Percentiles rank a stretch among this genome's conserved stretches.
These are phyloP conservation scores for Dermolepida albohirtum DNA, from an alignment of 2,888 invertebrate genomes.

Conservation along the genomic window DNA sequence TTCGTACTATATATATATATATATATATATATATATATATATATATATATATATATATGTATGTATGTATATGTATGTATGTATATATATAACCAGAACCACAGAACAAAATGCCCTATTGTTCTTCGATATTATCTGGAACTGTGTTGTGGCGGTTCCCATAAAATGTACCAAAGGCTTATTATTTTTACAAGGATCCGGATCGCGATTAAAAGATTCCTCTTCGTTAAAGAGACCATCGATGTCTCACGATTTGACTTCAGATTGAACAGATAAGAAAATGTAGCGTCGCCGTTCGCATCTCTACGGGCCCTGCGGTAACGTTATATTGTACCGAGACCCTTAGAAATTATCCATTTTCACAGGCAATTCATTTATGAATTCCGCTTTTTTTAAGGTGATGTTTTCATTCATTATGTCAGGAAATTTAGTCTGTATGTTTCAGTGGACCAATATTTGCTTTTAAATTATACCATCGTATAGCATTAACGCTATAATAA, in stretches of 20 bases:
- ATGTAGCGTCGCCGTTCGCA: slow-evolving; percentile 58
- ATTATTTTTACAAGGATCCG: slow-evolving; percentile 57
- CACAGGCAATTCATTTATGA: no score
- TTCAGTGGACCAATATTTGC: no score
- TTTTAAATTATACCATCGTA: no score
- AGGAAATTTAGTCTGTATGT: no score
- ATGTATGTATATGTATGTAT: no score
- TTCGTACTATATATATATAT: slow-evolving; percentile 16
- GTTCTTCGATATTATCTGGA: slow-evolving; percentile 56
- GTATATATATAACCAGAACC: slow-evolving; percentile 47
- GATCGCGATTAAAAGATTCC: slow-evolving; percentile 59
- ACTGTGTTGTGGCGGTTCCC: slow-evolving; percentile 53
- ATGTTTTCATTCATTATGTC: no score
- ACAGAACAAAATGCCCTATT: slow-evolving; percentile 58
- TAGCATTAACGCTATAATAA: no score
- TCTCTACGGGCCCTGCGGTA: slow-evolving; percentile 49
- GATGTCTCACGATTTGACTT: slow-evolving; percentile 60
- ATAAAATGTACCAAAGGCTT: slow-evolving; percentile 58
- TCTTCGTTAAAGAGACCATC: slow-evolving; percentile 62
- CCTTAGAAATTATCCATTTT: slow-evolving; percentile 18
- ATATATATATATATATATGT: no score
- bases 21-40: no score
- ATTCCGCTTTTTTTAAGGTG: no score
- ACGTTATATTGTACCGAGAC: neutral
- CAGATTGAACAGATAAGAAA: slow-evolving; percentile 58